Percentiles rank a stretch among this genome's conserved stretches.
Evolutionary conservation across 2,797 vertebrate genomes (phyloP).

Genomic region (Semotilus atromaculatus): DNA sequence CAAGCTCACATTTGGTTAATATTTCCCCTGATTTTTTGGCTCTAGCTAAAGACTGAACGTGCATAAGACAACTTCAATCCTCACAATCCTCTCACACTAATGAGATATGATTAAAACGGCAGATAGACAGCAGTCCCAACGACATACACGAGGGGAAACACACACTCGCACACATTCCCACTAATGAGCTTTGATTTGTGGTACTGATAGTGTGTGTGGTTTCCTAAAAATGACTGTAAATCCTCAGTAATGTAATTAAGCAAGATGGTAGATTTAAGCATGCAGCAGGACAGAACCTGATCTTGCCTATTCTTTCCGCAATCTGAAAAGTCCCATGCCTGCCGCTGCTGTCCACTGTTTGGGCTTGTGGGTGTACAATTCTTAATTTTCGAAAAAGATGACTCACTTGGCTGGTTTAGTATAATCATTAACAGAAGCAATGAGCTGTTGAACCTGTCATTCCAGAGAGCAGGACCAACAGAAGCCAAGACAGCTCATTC

Average conservation of each 20-base stretch:
- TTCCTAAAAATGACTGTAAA: conserved; percentile 89
- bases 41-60: conserved; percentile 61
- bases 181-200: conserved; percentile 87
- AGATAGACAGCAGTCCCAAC: conserved; percentile 77
- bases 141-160: conserved; percentile 46
- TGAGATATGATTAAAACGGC: conserved; percentile 86
- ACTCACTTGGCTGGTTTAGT: conserved; percentile 55
- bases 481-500: background rate
- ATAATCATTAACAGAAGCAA: conserved; percentile 80
- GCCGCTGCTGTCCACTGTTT: conserved; percentile 84
- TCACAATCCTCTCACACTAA: conserved; percentile 82
- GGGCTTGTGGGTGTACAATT: conserved; percentile 62
- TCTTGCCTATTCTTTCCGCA: conserved; percentile 92
- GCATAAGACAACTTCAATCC: conserved; percentile 60
- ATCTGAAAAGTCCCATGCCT: conserved; percentile 65
- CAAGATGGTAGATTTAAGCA: conserved; percentile 91
- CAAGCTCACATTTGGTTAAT: conserved; percentile 70
- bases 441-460: conserved; percentile 57
- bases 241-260: conserved; percentile 97
- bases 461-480: conserved; percentile 17
- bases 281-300: conserved; percentile 92
- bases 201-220: conserved; percentile 87
- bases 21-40: conserved; percentile 67
- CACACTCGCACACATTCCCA: conserved; percentile 62
- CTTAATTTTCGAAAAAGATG: conserved; percentile 39